phyloP scores from a whole-genome alignment of 2,888 invertebrate species.

The Omphaloscelis lunosa region DNA sequence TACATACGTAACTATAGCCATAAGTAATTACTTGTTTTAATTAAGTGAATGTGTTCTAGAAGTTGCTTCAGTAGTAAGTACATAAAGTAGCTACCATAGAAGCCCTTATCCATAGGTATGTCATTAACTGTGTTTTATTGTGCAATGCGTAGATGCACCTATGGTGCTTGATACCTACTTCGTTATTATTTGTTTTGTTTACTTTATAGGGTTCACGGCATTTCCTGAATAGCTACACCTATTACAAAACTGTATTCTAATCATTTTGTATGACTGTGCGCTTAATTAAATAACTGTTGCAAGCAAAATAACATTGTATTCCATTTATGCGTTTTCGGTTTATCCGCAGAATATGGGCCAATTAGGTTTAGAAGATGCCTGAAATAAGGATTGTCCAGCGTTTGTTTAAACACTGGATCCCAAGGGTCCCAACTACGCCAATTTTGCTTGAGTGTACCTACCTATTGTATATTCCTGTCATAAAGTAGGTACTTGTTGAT shows the following conservation, averaged over 20 bases:
- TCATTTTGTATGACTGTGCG: neutral
- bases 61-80: constrained; percentile 16
- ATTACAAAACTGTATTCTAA: constrained; percentile 28
- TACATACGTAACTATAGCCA: neutral
- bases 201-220: constrained; percentile 7
- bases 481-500: neutral
- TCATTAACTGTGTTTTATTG: constrained; percentile 33
- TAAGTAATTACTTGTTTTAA: constrained; percentile 21
- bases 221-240: constrained; percentile 26
- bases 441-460: neutral
- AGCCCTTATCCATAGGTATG: constrained; percentile 42
- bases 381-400: neutral
- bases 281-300: neutral
- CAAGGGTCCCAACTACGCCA: neutral
- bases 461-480: neutral
- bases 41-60: constrained; percentile 50
- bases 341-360: neutral
- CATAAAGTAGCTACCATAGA: constrained; percentile 17
- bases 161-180: neutral
- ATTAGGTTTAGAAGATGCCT: neutral
- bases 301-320: neutral
- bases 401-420: neutral
- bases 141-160: constrained; percentile 27
- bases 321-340: neutral
- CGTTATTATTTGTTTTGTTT: constrained; percentile 50